These are phyloP conservation scores for Iguana delicatissima DNA, from an alignment of 2,797 vertebrate genomes.

Conservation along the genomic window DNA sequence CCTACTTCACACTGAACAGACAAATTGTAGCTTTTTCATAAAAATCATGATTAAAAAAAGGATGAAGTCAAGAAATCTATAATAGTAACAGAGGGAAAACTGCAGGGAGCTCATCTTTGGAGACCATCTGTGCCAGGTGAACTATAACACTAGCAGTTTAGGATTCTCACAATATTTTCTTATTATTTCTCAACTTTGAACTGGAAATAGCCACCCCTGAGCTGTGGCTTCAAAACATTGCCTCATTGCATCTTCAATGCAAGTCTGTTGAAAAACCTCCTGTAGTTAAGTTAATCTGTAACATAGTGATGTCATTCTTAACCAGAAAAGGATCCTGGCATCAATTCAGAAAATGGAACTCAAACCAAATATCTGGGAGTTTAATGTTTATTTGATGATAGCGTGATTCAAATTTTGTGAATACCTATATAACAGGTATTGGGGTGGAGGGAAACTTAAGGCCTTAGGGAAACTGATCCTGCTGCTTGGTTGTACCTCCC, in stretches of 20 bases:
- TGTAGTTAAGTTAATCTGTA: conserved; percentile 22
- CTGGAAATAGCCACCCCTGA: background rate
- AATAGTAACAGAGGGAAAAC: conserved; percentile 36
- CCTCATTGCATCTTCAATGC: conserved; percentile 1
- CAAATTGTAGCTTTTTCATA: conserved; percentile 43
- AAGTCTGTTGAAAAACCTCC: accelerated
- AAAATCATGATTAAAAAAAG: conserved; percentile 18
- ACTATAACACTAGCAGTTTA: background rate
- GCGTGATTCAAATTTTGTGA: background rate
- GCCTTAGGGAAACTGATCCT: background rate
- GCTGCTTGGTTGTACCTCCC: too few species aligned
- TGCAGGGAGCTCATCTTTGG: conserved; percentile 3
- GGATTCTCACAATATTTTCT: conserved; percentile 2
- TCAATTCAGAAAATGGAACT: conserved; percentile 9
- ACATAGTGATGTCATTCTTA: background rate
- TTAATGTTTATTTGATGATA: background rate
- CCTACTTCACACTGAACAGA: conserved; percentile 45
- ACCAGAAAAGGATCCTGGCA: background rate
- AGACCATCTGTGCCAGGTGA: conserved; percentile 12
- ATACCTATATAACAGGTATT: background rate
- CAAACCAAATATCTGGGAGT: background rate
- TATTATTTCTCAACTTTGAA: background rate
- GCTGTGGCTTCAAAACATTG: conserved; percentile 30
- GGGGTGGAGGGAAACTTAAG: too few species aligned
- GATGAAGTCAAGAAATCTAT: background rate